Evolutionary conservation across 2,797 vertebrate genomes (phyloP).

Genomic region (Pelobates cultripes): DNA sequence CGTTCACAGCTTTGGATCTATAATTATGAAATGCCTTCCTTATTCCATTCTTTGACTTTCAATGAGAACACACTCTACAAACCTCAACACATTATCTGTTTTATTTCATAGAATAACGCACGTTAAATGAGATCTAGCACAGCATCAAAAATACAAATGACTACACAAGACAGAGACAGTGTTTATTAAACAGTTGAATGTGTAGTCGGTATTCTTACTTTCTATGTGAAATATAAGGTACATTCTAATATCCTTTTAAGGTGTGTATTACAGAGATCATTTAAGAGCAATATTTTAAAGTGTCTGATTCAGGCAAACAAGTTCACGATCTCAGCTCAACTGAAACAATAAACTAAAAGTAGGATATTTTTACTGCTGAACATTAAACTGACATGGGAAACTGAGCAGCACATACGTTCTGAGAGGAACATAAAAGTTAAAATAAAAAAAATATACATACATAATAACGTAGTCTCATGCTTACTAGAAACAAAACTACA

Average conservation of each 20-base stretch:
- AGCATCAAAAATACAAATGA: no score
- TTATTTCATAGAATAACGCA: no score
- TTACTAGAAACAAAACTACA: not conserved
- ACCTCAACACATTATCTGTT: no score
- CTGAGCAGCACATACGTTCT: not conserved
- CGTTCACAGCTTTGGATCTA: no score
- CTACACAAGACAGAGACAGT: no score
- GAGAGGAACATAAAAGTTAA: not conserved
- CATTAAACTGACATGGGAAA: conserved; percentile 3
- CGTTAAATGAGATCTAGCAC: no score
- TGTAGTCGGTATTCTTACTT: no score
- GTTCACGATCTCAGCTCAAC: not conserved
- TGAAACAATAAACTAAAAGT: conserved; percentile 3
- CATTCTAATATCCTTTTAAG: not conserved
- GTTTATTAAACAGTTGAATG: no score
- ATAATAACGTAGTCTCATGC: not conserved
- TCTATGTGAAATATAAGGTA: no score
- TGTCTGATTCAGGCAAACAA: not conserved
- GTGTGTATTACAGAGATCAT: not conserved
- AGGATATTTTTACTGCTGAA: not conserved
- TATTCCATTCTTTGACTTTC: no score
- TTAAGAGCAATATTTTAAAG: not conserved
- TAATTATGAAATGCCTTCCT: no score
- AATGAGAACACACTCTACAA: no score
- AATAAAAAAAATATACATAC: not conserved